Conservation (phyloP, 1,140 invertebrate species). For the Brachionus plicatilis region DNA sequence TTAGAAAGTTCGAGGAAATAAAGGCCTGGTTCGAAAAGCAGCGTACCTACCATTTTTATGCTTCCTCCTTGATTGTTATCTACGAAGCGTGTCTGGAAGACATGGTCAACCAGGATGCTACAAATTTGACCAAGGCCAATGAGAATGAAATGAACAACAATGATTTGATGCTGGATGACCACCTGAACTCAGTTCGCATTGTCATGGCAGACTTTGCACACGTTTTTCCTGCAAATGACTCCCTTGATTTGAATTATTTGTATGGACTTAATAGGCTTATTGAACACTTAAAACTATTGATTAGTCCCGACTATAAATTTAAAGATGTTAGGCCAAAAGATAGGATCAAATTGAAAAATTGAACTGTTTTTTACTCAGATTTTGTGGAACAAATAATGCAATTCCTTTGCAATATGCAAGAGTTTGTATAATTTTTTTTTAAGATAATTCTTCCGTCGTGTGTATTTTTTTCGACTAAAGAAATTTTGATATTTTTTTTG, state of each 20-base stretch:
- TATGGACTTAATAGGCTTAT: background rate
- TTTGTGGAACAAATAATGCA: background rate
- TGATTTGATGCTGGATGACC: background rate
- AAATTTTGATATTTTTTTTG: background rate
- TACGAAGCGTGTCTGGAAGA: constrained; percentile 36
- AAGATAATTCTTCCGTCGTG: background rate
- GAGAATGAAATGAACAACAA: constrained; percentile 14
- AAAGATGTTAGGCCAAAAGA: constrained; percentile 16
- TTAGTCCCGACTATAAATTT: constrained; percentile 17
- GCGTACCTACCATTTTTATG: constrained; percentile 28
- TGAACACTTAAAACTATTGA: background rate
- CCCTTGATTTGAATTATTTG: constrained; percentile 8
- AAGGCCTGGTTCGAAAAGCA: constrained; percentile 38
- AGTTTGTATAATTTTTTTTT: background rate
- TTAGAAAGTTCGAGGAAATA: constrained; percentile 23
- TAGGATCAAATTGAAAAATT: background rate
- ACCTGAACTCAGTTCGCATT: background rate
- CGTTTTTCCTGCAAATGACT: constrained; percentile 22
- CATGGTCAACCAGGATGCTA: background rate
- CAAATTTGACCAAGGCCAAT: background rate
- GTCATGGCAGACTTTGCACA: constrained; percentile 41
- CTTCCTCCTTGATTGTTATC: constrained; percentile 24
- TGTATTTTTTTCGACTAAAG: background rate
- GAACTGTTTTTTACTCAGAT: background rate
- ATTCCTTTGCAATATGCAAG: background rate